Base-by-base conservation (phyloP, 1,140 invertebrate species). In the Drosophila kurseongensis region DNA sequence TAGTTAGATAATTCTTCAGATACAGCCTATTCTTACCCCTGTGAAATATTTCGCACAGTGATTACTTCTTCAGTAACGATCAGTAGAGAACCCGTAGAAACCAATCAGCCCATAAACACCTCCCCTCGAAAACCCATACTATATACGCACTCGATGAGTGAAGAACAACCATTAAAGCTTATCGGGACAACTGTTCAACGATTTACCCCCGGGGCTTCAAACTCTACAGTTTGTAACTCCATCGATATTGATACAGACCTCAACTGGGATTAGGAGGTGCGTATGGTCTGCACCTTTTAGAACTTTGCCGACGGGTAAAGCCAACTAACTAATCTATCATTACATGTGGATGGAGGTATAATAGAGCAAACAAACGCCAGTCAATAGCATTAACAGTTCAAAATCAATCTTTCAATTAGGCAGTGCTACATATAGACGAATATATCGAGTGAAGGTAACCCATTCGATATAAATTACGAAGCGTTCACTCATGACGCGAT, bases 141-240 rank as follows among this genome's bases (percentile, higher is more conserved):
- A 16, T 50, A 12, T 47, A 40, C 32, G 16, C 76, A 88, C 52
- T 73, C 79, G 51, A 84, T 60, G 51, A 50, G 62, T 75, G 44
- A 51, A 47, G 75, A 78, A 83, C 67, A 80, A 48, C 83, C 73
- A 86, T 88, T 86, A 86, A 79, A 66, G 83, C 83, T 86, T 86
- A 86, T 86, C 84, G 47, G 38, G 36, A 63, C 80, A 86, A 79
- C 65, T 66, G 62, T 51, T 42, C 44, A 60, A 45, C 67, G 38
- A 71, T 78, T 75, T 71, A 40, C 55, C 62, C 32, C 16, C 36
- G 35, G 42, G 47, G 48, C 51, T 61, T 42, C 56, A 40, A 40
- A 55, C 54, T 51, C 50, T 32, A 38, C 55, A 41, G 40, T 44
- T 54, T 27, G 52, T 56, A 69, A 55, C 57, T 78, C 59, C 55